Evolutionary conservation across 2,888 invertebrate genomes (phyloP).

Genomic region (Cantharis rufa): DNA sequence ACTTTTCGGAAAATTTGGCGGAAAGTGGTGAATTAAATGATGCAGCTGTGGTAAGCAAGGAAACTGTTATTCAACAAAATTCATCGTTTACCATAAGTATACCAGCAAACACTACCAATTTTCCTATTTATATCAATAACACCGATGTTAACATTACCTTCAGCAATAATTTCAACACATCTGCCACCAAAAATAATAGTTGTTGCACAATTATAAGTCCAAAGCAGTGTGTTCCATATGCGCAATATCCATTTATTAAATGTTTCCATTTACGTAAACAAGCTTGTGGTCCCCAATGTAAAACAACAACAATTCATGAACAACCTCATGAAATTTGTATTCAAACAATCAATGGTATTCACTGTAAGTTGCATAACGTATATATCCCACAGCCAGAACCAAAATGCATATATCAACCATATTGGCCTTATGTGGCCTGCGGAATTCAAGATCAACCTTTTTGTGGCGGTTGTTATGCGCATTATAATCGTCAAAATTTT

Average conservation of each 20-base stretch:
- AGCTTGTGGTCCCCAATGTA: conserved; percentile 50
- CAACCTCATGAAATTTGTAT: conserved; percentile 45
- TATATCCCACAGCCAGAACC: conserved; percentile 52
- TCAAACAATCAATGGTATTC: conserved; percentile 9
- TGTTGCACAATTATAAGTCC: conserved; percentile 54
- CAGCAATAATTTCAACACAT: background rate
- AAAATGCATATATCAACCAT: conserved; percentile 46
- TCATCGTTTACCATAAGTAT: conserved; percentile 54
- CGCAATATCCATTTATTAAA: conserved; percentile 41
- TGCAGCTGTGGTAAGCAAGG: background rate
- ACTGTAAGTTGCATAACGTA: conserved; percentile 45
- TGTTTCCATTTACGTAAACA: conserved; percentile 51
- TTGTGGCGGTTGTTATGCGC: conserved; percentile 52
- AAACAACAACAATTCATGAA: conserved; percentile 48
- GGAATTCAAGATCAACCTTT: conserved; percentile 36
- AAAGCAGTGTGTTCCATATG: conserved; percentile 46
- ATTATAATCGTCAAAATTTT: conserved; percentile 37
- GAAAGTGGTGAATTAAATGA: background rate
- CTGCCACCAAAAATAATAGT: conserved; percentile 7
- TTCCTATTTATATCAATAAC: background rate
- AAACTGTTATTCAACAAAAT: conserved; percentile 43
- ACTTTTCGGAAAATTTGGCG: background rate
- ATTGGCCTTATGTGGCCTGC: conserved; percentile 53
- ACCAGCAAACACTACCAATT: background rate
- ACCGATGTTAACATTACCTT: background rate